Conservation (phyloP, 2,888 invertebrate species). For the Hemistola chrysoprasaria region DNA sequence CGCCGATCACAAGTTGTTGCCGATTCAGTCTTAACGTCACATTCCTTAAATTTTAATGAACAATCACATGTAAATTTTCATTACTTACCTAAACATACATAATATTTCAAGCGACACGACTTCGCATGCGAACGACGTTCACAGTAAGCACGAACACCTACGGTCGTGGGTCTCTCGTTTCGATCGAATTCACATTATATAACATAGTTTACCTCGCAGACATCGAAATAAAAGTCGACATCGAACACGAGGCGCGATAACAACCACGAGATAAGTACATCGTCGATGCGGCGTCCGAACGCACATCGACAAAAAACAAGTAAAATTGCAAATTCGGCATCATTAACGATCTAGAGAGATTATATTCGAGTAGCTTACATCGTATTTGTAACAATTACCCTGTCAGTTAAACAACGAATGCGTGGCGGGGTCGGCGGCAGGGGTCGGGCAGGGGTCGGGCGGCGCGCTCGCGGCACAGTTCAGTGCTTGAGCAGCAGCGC, state of each 20-base stretch:
- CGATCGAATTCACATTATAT: conserved; percentile 5
- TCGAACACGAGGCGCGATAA: conserved; percentile 9
- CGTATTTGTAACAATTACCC: conserved; percentile 57
- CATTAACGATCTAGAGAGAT: conserved; percentile 15
- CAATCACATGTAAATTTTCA: conserved; percentile 9
- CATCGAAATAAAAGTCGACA: conserved; percentile 20
- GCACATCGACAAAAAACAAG: conserved; percentile 16
- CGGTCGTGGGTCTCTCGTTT: conserved; percentile 14
- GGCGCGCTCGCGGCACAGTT: conserved; percentile 28
- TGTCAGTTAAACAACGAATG: conserved; percentile 73
- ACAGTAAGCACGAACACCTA: conserved; percentile 13
- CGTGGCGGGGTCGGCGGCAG: conserved; percentile 43
- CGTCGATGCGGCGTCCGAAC: conserved; percentile 1
- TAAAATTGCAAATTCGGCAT: conserved; percentile 18
- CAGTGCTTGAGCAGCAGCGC: conserved; percentile 74
- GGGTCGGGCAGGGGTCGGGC: conserved; percentile 36
- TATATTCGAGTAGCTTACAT: conserved; percentile 16
- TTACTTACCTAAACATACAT: conserved; percentile 11
- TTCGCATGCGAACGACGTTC: not conserved
- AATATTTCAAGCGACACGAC: conserved; percentile 1
- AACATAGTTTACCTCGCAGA: conserved; percentile 5
- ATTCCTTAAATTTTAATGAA: conserved; percentile 44
- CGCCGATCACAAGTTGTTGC: conserved; percentile 70
- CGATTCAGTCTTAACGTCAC: conserved; percentile 70
- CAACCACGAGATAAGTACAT: conserved; percentile 7